Evolutionary conservation across 2,113 vertebrate species (phyloP).

Genomic region (Rattus norvegicus): GRCr8 NC_086039.1:44952001-44952500

Average conservation of each 20-base stretch:
- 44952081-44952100: not conserved
- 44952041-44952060: not conserved
- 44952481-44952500: not conserved
- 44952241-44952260: not conserved
- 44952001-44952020: not conserved
- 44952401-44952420: not conserved
- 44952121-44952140: not conserved
- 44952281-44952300: not conserved
- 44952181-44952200: not conserved
- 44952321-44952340: not conserved
- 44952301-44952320: not conserved
- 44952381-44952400: not conserved
- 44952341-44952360: not conserved
- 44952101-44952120: not conserved
- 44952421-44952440: not conserved
- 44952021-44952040: not conserved
- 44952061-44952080: not conserved
- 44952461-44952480: not conserved
- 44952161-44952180: not conserved
- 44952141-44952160: not conserved
- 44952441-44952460: not conserved
- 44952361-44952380: not conserved
- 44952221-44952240: not conserved
- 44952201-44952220: not conserved
- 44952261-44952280: not conserved